Evolutionary conservation across 2,797 vertebrate species (phyloP).

Genomic region (Mus caroli): DNA sequence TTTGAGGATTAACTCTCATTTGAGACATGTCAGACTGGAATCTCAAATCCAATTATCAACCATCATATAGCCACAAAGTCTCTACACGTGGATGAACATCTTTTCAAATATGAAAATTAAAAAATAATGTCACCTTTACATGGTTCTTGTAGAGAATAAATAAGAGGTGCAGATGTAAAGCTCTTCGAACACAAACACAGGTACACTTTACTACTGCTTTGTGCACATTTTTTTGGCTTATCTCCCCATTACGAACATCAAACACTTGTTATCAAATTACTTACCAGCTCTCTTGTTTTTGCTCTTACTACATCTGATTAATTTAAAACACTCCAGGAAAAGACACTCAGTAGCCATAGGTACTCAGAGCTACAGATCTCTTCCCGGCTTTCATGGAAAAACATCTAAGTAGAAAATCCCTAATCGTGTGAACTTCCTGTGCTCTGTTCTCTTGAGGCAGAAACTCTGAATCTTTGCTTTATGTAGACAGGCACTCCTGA

Average conservation of each 20-base stretch:
- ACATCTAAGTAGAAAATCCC: neutral
- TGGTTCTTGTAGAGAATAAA: neutral
- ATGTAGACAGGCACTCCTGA: neutral
- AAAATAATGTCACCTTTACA: neutral
- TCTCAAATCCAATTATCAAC: neutral
- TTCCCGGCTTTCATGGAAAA: neutral
- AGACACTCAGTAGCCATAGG: neutral
- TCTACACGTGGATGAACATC: neutral
- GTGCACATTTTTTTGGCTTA: neutral
- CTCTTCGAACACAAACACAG: neutral
- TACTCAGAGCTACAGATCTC: neutral
- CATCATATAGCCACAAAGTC: neutral
- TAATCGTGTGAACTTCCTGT: constrained; percentile 8
- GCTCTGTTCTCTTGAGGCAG: neutral
- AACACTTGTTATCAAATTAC: neutral
- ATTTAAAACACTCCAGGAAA: constrained; percentile 22
- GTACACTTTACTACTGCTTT: neutral
- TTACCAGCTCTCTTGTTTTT: neutral
- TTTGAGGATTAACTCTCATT: neutral
- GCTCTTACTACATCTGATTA: neutral
- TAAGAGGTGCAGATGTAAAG: neutral
- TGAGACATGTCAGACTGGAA: neutral
- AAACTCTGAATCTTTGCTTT: neutral
- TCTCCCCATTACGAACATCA: neutral
- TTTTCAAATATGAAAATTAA: constrained; percentile 15